phyloP scores from a whole-genome alignment of 2,113 vertebrate species.

The Sarotherodon lohbergeri region DNA sequence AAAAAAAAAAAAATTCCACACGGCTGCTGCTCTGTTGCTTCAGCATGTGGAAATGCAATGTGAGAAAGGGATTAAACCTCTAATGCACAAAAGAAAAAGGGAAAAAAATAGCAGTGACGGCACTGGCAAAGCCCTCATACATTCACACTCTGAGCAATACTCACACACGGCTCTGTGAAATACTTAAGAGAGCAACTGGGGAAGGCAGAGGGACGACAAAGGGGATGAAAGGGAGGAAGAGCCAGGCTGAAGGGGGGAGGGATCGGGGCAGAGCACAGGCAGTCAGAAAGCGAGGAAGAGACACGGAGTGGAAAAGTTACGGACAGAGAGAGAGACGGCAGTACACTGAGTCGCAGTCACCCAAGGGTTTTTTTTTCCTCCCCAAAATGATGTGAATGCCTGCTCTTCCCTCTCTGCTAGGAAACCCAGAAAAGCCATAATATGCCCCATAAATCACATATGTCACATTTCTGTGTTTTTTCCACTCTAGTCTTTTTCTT shows the following conservation, averaged over 20 bases:
- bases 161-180: slow-evolving; percentile 22
- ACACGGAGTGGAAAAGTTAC: slow-evolving; percentile 26
- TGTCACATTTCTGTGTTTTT: slow-evolving; percentile 47
- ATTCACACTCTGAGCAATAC: slow-evolving; percentile 13
- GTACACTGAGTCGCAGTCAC: slow-evolving; percentile 13
- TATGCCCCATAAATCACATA: slow-evolving; percentile 55
- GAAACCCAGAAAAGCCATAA: slow-evolving; percentile 43
- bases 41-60: slow-evolving; percentile 49
- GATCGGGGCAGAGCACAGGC: not conserved
- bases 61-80: slow-evolving; percentile 54
- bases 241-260: not conserved
- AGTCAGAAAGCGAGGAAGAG: not conserved
- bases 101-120: slow-evolving; percentile 10
- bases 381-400: slow-evolving; percentile 44
- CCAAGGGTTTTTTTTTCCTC: slow-evolving; percentile 4
- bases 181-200: slow-evolving; percentile 7
- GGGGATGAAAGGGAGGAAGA: slow-evolving; percentile 1
- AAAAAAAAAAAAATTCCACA: not conserved
- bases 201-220: not conserved
- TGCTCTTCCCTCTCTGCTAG: slow-evolving; percentile 12
- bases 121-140: slow-evolving; percentile 9
- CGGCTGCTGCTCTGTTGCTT: slow-evolving; percentile 25
- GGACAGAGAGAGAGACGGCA: slow-evolving; percentile 5
- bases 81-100: slow-evolving; percentile 31
- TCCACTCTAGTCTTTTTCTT: slow-evolving; percentile 15